A percentile compares a stretch with the other conserved stretches of the same genome.
These are phyloP conservation scores for Helicoverpa assulta DNA, from an alignment of 2,888 invertebrate species.

Conservation along the genomic window DNA sequence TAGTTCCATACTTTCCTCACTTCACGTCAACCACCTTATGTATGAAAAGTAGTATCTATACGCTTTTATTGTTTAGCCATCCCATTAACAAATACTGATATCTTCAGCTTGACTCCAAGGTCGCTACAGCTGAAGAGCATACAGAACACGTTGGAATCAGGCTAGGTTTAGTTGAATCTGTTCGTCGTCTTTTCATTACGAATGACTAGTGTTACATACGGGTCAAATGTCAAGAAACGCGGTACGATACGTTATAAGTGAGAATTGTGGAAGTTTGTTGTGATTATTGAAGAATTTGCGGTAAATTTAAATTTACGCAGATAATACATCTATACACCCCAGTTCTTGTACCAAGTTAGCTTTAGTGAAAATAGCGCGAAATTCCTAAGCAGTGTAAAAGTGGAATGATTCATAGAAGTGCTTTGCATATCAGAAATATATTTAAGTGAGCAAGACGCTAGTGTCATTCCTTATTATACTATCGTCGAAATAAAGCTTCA, in stretches of 20 bases:
- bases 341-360: slow-evolving; percentile 14
- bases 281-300: slow-evolving; percentile 67
- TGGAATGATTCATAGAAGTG: slow-evolving; percentile 53
- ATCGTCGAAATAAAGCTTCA: slow-evolving; percentile 74
- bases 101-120: slow-evolving; percentile 76
- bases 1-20: slow-evolving; percentile 78
- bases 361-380: slow-evolving; percentile 8
- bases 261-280: slow-evolving; percentile 72
- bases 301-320: slow-evolving; percentile 63
- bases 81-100: slow-evolving; percentile 82
- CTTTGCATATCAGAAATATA: slow-evolving; percentile 37
- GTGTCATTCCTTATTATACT: slow-evolving; percentile 50
- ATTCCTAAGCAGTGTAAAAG: slow-evolving; percentile 33
- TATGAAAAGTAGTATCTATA: slow-evolving; percentile 88
- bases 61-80: slow-evolving; percentile 83
- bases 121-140: slow-evolving; percentile 73
- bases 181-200: slow-evolving; percentile 61
- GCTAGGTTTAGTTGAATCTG: slow-evolving; percentile 66
- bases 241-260: slow-evolving; percentile 68
- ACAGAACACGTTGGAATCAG: slow-evolving; percentile 61
- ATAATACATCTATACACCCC: neutral
- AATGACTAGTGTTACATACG: slow-evolving; percentile 66
- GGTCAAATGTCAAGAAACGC: slow-evolving; percentile 64
- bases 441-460: slow-evolving; percentile 40
- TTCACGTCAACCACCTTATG: slow-evolving; percentile 80